Evolutionary conservation across 2,797 vertebrate genomes (phyloP).

Genomic region (Hypotaenidia okinawae): DNA sequence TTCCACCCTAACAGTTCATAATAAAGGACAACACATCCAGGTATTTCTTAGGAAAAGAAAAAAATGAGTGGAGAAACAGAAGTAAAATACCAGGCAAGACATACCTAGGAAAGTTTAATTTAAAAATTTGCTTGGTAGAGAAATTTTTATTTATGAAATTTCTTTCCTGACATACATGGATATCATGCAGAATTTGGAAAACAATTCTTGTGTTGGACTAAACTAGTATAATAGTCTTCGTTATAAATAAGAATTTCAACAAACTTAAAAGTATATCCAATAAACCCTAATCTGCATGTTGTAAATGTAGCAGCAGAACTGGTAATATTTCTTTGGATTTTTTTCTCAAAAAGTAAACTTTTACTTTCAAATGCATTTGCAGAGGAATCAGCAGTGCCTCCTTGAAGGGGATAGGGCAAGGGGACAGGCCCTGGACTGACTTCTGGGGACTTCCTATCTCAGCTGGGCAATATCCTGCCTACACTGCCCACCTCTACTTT

Average conservation of each 20-base stretch:
- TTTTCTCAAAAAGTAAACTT: neutral
- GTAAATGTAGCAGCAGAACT: neutral
- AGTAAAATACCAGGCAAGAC: neutral
- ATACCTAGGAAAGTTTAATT: neutral
- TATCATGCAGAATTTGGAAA: neutral
- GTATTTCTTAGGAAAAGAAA: neutral
- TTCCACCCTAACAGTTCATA: neutral
- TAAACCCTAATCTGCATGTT: neutral
- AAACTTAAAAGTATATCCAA: neutral
- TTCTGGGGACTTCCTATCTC: accelerated
- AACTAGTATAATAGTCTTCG: neutral
- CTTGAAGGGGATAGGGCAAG: accelerated
- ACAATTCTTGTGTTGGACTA: neutral
- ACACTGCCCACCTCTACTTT: accelerated
- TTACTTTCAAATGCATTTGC: neutral
- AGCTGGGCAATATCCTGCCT: accelerated
- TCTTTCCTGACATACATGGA: neutral
- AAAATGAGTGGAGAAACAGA: neutral
- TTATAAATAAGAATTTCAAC: neutral
- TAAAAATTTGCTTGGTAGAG: neutral
- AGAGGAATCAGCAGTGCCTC: neutral
- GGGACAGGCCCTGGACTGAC: neutral
- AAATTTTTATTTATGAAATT: neutral
- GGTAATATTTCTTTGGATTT: neutral
- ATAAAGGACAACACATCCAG: neutral